These are phyloP conservation scores for Calosoma granatense DNA, from an alignment of 1,140 invertebrate species.

Conservation along the genomic window DNA sequence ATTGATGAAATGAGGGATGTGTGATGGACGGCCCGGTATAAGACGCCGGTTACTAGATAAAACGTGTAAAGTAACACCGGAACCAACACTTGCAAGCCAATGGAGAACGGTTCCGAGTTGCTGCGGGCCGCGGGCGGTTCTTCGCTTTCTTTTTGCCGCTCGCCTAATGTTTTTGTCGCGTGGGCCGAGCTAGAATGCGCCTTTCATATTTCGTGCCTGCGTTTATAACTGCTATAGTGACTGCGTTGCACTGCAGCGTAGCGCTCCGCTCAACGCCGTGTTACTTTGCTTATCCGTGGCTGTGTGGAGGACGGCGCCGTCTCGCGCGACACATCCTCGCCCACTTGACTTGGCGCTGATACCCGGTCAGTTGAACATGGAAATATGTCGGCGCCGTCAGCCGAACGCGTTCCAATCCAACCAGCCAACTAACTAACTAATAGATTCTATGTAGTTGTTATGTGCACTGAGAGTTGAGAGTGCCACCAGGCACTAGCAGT, in stretches of 20 bases:
- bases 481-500: no score
- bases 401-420: no score
- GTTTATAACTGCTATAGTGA: not conserved
- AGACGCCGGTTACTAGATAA: no score
- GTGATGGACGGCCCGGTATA: not conserved
- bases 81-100: no score
- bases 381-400: no score
- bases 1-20: no score
- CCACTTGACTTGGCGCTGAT: no score
- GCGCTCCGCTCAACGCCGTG: not conserved
- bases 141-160: not conserved
- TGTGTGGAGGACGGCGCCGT: not conserved
- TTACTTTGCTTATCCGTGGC: not conserved
- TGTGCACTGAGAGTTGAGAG: no score
- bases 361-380: no score
- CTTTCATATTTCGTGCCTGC: not conserved
- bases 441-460: no score
- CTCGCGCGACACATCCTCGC: not conserved
- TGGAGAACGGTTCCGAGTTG: not conserved
- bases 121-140: not conserved
- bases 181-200: not conserved
- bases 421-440: no score
- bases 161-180: constrained; percentile 6
- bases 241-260: not conserved
- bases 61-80: no score